Base-by-base conservation (phyloP, 1,140 invertebrate genomes). In the Atopsyche davidsoni region DNA sequence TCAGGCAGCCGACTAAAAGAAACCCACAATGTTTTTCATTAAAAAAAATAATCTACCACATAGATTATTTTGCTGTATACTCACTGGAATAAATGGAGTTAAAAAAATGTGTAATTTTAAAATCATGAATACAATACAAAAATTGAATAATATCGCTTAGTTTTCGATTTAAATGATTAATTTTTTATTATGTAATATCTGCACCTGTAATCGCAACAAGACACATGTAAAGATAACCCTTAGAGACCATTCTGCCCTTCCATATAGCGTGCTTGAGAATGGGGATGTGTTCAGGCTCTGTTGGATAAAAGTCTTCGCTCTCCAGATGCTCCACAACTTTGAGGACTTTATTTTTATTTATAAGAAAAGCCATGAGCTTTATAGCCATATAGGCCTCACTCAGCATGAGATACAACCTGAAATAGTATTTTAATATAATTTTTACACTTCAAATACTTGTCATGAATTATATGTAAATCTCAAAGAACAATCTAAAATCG, bases 381-480 rank as follows among this genome's bases (percentile, higher is more conserved):
- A 73, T 64, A 49, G 68, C 70, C 14, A 70, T 73, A 47, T 72
- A 73, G 64, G 70, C 69, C 61, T 73, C 71, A 49, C 71, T 73
- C 14, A 72, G 60, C 46, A 73, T 71, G 46, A 73, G 61, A 51
- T 73, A 73, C 19, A 72, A 55, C 21, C 71, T 73, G 63, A 28
- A 66, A 71, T 47, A 16, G 3, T 39, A 23, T 23, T 22, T n/a
- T 10, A 1, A 16, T 10, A 40, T 13, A 40, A 18, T 13, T 11
- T 18, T 40, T 40, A 31, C 18, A 28, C 24, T 28, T 28, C 24
- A 6, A 28, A 28, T 28, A 28, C 6, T 28, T 28, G 6, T 28
- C n/a, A 28, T 28, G n/a, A 6, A 28, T 28, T 28, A 7, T n/a
- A 28, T n/a, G n/a, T n/a, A n/a, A n/a, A n/a, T n/a, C n/a, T n/a